Percentiles rank a stretch among this genome's conserved stretches.
These are phyloP conservation scores for Medauroidea extradentata DNA, from an alignment of 1,140 invertebrate genomes.

Conservation along the genomic window DNA sequence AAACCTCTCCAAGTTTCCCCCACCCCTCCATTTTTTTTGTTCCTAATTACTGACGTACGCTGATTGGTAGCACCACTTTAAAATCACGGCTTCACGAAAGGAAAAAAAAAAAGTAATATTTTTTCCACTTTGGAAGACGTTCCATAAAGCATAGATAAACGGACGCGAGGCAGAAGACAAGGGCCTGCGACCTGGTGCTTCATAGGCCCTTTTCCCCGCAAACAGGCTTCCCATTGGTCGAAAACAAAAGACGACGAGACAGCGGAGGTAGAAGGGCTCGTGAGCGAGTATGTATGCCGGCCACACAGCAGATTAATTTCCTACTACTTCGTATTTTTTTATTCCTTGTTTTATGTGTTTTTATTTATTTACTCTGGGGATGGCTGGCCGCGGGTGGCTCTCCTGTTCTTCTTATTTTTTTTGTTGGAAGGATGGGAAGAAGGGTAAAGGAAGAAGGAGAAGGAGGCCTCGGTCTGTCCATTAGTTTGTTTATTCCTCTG, in stretches of 20 bases:
- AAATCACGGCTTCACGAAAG: neutral
- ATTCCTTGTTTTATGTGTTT: neutral
- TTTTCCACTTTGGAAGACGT: neutral
- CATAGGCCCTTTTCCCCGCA: neutral
- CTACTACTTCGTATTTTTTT: neutral
- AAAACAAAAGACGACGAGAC: neutral
- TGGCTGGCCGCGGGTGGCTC: slow-evolving; percentile 1
- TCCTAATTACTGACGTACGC: neutral
- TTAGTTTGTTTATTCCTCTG: slow-evolving; percentile 9
- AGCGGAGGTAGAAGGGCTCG: neutral
- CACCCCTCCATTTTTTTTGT: neutral
- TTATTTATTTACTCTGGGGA: too few species aligned
- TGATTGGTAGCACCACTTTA: neutral
- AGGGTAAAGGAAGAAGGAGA: neutral
- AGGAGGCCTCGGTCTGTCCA: slow-evolving; percentile 1
- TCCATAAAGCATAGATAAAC: neutral
- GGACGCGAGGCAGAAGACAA: neutral
- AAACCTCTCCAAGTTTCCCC: neutral
- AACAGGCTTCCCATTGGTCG: slow-evolving; percentile 4
- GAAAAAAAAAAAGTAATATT: neutral
- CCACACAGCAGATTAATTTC: slow-evolving; percentile 8
- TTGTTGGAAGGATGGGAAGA: neutral
- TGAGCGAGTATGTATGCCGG: neutral
- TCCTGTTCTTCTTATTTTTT: neutral
- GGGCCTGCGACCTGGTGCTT: neutral